These are phyloP conservation scores for Mola mola DNA, from an alignment of 2,113 vertebrate genomes.

Conservation along the genomic window DNA sequence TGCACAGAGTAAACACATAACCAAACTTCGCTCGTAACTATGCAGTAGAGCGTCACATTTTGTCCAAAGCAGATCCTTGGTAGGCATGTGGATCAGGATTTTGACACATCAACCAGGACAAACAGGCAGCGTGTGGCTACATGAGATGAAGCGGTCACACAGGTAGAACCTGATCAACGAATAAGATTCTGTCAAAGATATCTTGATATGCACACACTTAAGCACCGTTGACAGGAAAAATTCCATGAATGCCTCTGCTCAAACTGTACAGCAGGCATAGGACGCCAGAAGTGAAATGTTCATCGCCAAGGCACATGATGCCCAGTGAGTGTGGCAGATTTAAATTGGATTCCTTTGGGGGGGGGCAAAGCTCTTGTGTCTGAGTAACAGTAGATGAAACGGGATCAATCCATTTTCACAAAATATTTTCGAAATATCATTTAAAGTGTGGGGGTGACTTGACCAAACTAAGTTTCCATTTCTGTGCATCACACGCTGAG, in stretches of 20 bases:
- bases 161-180: slow-evolving; percentile 31
- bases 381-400: neutral
- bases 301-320: neutral
- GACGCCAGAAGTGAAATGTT: neutral
- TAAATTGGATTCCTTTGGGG: neutral
- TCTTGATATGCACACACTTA: neutral
- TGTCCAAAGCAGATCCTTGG: too few species aligned
- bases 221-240: neutral
- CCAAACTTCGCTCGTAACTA: neutral
- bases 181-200: slow-evolving; percentile 6
- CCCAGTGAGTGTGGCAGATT: neutral
- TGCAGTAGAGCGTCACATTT: neutral
- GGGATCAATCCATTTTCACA: too few species aligned
- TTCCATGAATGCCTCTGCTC: neutral
- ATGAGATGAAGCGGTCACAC: neutral
- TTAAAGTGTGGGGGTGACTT: too few species aligned
- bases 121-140: too few species aligned
- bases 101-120: too few species aligned
- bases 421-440: too few species aligned
- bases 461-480: too few species aligned
- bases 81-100: too few species aligned
- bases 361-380: neutral
- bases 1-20: too few species aligned
- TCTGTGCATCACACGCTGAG: too few species aligned
- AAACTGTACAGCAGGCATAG: neutral